Evolutionary conservation across 2,797 vertebrate species (phyloP).

Genomic region (Pipistrellus pygmaeus): DNA sequence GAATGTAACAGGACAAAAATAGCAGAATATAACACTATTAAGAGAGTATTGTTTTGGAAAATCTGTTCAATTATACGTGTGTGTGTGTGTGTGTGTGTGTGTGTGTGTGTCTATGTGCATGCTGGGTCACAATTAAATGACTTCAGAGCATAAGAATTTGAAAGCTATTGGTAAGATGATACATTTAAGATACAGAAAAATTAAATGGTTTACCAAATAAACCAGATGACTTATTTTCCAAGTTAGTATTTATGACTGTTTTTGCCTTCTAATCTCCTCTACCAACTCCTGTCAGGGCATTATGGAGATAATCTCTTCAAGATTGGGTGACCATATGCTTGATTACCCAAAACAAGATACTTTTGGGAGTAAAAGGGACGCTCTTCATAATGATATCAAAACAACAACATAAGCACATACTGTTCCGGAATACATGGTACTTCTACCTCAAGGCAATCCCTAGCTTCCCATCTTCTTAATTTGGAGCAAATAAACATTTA

Average conservation of each 20-base stretch:
- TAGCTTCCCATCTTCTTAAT: constrained; percentile 39
- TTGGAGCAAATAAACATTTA: constrained; percentile 37
- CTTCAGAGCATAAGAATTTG: neutral
- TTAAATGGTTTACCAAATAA: constrained; percentile 60
- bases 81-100: neutral
- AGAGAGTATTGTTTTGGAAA: constrained; percentile 9
- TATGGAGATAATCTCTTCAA: neutral
- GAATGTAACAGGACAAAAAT: constrained; percentile 33
- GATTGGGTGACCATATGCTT: constrained; percentile 1
- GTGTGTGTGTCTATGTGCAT: neutral
- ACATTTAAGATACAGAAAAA: constrained; percentile 1
- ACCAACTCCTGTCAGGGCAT: neutral
- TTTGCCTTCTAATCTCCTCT: neutral
- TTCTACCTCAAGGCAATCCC: constrained; percentile 15
- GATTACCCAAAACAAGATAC: constrained; percentile 41
- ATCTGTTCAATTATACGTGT: neutral
- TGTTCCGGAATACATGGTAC: neutral
- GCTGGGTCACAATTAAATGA: neutral
- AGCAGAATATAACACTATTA: constrained; percentile 9
- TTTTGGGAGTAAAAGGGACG: constrained; percentile 28
- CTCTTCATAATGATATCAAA: neutral
- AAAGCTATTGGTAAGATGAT: constrained; percentile 29
- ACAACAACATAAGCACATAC: neutral
- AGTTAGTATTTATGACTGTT: constrained; percentile 27
- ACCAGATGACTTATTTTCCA: constrained; percentile 27